Conservation (phyloP, 1,140 invertebrate genomes). For the Drosophila aff. region DNA sequence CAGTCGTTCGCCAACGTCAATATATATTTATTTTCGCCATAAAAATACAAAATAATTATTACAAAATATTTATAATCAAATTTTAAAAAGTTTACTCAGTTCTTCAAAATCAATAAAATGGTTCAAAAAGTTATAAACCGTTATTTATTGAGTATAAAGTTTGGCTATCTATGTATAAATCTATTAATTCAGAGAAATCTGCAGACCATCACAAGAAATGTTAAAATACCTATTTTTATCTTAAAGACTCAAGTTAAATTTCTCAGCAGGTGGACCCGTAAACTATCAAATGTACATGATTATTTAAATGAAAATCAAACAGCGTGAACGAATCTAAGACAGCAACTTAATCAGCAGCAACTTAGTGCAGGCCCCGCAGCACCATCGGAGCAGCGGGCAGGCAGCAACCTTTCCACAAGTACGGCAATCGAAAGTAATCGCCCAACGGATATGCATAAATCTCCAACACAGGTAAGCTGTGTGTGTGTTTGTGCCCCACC, state of each 20-base stretch:
- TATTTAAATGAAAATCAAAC: slow-evolving; percentile 51
- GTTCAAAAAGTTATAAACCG: no score
- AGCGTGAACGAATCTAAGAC: slow-evolving; percentile 54
- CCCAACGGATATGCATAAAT: slow-evolving; percentile 56
- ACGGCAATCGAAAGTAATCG: slow-evolving; percentile 70
- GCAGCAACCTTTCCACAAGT: slow-evolving; percentile 49
- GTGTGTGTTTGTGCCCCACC: slow-evolving; percentile 38
- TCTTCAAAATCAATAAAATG: no score
- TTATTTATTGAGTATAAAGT: background rate
- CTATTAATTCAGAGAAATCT: slow-evolving; percentile 2
- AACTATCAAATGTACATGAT: slow-evolving; percentile 36
- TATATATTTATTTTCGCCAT: no score
- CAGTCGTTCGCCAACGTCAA: no score
- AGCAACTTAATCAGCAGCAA: slow-evolving; percentile 40
- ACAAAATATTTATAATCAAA: no score
- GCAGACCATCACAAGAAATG: background rate
- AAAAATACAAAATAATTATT: no score
- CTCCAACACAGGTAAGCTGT: slow-evolving; percentile 7
- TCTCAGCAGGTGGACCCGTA: slow-evolving; percentile 17
- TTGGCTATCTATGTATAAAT: background rate
- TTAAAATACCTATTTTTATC: slow-evolving; percentile 14
- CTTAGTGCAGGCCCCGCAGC: slow-evolving; percentile 25
- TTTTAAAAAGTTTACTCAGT: no score
- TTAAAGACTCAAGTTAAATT: background rate
- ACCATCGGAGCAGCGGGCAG: slow-evolving; percentile 15